A percentile compares a stretch with the other conserved stretches of the same genome.
phyloP scores from a whole-genome alignment of 92 coral and sea anemone genomes.

The Parazoanthus darwini region DNA sequence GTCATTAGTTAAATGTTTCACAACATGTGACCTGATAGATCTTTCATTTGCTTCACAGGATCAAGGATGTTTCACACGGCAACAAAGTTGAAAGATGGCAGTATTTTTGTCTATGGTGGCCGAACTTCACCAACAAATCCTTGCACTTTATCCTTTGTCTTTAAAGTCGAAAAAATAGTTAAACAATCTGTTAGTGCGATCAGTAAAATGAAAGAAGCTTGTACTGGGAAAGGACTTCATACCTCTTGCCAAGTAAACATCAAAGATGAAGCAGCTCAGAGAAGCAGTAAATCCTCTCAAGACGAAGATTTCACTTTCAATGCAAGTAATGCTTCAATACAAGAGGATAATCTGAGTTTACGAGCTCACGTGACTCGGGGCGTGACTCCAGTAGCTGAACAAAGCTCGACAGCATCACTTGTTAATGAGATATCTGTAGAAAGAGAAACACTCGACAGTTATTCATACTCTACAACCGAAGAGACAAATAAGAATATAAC shows the following conservation, averaged over 20 bases:
- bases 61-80: conserved; percentile 80
- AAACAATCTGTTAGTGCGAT: background rate
- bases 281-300: background rate
- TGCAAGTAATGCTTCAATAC: background rate
- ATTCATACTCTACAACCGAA: background rate
- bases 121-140: conserved; percentile 82
- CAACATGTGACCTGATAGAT: background rate
- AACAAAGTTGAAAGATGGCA: conserved; percentile 48
- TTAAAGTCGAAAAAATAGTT: conserved; percentile 18
- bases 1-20: too few species aligned
- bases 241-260: background rate
- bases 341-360: background rate
- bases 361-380: background rate
- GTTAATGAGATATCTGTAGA: background rate
- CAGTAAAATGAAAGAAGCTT: background rate
- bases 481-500: background rate
- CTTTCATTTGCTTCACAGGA: conserved; percentile 44
- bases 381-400: background rate
- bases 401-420: background rate
- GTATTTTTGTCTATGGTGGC: conserved; percentile 70
- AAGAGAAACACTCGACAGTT: background rate
- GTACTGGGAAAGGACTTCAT: background rate
- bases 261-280: background rate
- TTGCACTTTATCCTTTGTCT: conserved; percentile 42
- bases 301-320: background rate